Conservation (phyloP, 2,888 invertebrate genomes). For the Syrphus vitripennis region DNA sequence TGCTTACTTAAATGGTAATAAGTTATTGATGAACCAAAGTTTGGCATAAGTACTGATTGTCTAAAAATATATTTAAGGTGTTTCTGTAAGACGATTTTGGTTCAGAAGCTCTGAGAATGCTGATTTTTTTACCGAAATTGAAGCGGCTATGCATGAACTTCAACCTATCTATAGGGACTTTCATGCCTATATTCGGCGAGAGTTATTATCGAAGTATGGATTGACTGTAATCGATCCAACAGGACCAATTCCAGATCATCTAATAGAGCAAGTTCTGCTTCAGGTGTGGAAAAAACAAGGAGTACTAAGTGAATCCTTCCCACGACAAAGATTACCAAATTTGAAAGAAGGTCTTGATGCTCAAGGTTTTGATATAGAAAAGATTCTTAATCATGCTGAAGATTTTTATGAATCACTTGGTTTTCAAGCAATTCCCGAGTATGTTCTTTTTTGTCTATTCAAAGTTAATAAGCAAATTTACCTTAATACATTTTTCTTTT, state of each 20-base stretch:
- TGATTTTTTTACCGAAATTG: constrained; percentile 85
- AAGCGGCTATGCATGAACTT: constrained; percentile 86
- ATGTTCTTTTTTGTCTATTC: neutral
- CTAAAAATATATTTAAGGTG: neutral
- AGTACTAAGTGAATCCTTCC: constrained; percentile 73
- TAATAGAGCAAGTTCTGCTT: constrained; percentile 82
- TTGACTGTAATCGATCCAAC: constrained; percentile 83
- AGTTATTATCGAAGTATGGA: constrained; percentile 86
- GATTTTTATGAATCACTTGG: constrained; percentile 78
- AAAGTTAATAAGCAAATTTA: neutral
- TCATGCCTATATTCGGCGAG: constrained; percentile 89
- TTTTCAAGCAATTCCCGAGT: constrained; percentile 68
- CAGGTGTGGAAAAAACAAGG: constrained; percentile 69
- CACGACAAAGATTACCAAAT: constrained; percentile 80
- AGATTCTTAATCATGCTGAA: constrained; percentile 77
- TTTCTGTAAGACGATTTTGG: constrained; percentile 53
- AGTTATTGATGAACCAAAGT: neutral
- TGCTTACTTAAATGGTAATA: constrained; percentile 84
- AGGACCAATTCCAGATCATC: constrained; percentile 88
- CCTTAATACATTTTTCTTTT: neutral
- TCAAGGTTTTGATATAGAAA: constrained; percentile 48
- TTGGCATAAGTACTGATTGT: too few species aligned
- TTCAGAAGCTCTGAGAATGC: constrained; percentile 82
- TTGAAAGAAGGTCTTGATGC: constrained; percentile 82
- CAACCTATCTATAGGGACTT: constrained; percentile 89